phyloP scores from a whole-genome alignment of 30 jellyfish, hydroid and myxozoan genomes.

The Chrysaora quinquecirrha region DNA sequence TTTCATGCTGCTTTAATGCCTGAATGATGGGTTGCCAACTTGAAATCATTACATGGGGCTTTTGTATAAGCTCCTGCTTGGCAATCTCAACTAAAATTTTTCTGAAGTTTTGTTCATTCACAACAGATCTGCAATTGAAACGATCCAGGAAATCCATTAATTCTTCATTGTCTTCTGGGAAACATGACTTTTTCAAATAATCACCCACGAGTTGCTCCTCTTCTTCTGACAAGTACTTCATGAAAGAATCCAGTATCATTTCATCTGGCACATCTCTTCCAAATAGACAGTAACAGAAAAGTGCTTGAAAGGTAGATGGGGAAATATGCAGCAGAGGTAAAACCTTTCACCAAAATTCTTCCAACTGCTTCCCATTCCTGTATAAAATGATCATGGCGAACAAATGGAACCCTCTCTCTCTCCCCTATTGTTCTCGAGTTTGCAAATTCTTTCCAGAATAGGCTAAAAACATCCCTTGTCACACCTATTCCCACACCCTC shows the following conservation, averaged over 20 bases:
- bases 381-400: constrained; percentile 34
- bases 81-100: constrained; percentile 22
- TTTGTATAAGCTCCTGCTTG: constrained; percentile 27
- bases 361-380: constrained; percentile 41
- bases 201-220: constrained; percentile 7
- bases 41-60: constrained; percentile 5
- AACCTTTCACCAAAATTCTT: constrained; percentile 24
- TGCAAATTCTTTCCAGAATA: constrained; percentile 33
- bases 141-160: constrained; percentile 22
- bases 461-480: constrained; percentile 20
- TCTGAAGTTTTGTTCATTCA: constrained; percentile 14
- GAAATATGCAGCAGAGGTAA: constrained; percentile 22
- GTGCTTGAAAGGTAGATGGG: constrained; percentile 39
- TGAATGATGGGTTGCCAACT: constrained; percentile 21
- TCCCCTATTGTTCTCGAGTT: constrained; percentile 27
- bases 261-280: constrained; percentile 11
- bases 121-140: constrained; percentile 8
- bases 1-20: neutral
- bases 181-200: neutral
- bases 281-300: constrained; percentile 6
- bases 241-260: constrained; percentile 10
- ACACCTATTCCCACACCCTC: constrained; percentile 25
- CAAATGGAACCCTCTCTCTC: constrained; percentile 25
- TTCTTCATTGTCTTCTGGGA: constrained; percentile 1
- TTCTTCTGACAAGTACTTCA: constrained; percentile 35